phyloP scores from a whole-genome alignment of 2,888 invertebrate genomes.

The Rotaria magnacalcarata region DNA sequence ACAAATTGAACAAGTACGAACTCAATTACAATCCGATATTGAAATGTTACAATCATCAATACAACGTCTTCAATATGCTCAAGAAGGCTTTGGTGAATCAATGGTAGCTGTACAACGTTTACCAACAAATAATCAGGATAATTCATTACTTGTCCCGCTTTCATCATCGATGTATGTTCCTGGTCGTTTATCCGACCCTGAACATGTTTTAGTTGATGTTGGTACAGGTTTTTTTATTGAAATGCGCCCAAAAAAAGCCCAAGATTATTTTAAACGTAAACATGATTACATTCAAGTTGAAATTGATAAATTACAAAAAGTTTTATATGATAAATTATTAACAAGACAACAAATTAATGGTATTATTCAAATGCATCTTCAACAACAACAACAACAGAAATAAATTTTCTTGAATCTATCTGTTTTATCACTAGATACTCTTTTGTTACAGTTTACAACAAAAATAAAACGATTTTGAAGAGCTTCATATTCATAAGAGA shows the following conservation, averaged over 20 bases:
- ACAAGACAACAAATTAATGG: slow-evolving; percentile 42
- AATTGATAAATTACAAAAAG: slow-evolving; percentile 82
- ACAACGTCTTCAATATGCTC: slow-evolving; percentile 43
- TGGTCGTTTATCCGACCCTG: slow-evolving; percentile 76
- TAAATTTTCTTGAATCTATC: neutral
- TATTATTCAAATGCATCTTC: slow-evolving; percentile 44
- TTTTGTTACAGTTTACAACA: neutral
- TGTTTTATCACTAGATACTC: neutral
- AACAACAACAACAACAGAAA: slow-evolving; percentile 40
- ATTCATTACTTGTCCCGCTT: slow-evolving; percentile 81
- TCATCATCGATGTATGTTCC: slow-evolving; percentile 97
- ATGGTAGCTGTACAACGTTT: slow-evolving; percentile 39
- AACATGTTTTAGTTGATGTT: slow-evolving; percentile 84
- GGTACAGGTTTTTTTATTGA: slow-evolving; percentile 94
- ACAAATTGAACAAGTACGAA: slow-evolving; percentile 41
- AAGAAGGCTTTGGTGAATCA: slow-evolving; percentile 46
- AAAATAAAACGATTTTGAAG: slow-evolving; percentile 5
- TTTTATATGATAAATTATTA: slow-evolving; percentile 73
- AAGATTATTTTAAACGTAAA: slow-evolving; percentile 85
- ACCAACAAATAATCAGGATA: slow-evolving; percentile 65
- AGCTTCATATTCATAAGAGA: neutral
- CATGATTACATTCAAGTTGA: slow-evolving; percentile 84
- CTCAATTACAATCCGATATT: slow-evolving; percentile 43
- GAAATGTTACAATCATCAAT: slow-evolving; percentile 42
- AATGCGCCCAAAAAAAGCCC: slow-evolving; percentile 76